Conservation (phyloP, 2,888 invertebrate species). For the Sisyra nigra region DNA sequence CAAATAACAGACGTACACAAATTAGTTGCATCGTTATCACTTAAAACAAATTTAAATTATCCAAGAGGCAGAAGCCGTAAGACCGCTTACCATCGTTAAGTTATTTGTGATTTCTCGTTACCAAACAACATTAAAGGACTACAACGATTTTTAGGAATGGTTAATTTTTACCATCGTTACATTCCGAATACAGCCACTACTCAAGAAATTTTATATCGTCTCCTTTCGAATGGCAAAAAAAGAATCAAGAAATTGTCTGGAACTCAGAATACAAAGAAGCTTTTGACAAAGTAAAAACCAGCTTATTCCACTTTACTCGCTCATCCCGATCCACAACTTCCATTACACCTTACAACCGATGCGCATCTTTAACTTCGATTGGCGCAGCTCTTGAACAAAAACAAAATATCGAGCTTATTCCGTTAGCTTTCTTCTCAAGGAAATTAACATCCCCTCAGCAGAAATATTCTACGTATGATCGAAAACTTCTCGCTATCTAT, state of each 20-base stretch:
- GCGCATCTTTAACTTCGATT: not conserved
- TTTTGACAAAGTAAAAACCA: not conserved
- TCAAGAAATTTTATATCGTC: conserved; percentile 19
- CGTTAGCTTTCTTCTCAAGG: conserved; percentile 17
- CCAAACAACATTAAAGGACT: conserved; percentile 18
- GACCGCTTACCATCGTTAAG: too few relatives aligned
- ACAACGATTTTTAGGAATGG: conserved; percentile 19
- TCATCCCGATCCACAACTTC: too few relatives aligned
- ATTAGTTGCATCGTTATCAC: too few relatives aligned
- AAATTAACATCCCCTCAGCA: conserved; percentile 17
- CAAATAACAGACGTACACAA: not conserved
- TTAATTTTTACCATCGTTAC: conserved; percentile 22
- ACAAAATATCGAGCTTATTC: conserved; percentile 17
- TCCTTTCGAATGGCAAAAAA: conserved; percentile 17
- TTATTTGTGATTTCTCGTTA: too few relatives aligned
- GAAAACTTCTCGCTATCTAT: conserved; percentile 23
- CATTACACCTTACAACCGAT: not conserved
- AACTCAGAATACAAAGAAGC: not conserved
- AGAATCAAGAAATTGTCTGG: conserved; percentile 14
- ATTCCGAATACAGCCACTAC: conserved; percentile 19
- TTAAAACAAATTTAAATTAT: too few relatives aligned
- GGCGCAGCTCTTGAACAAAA: not conserved
- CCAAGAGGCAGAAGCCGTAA: too few relatives aligned
- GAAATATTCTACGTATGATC: not conserved
- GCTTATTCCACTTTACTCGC: too few relatives aligned